These are phyloP conservation scores for Drosophila littoralis DNA, from an alignment of 1,140 invertebrate genomes.

Conservation along the genomic window DNA sequence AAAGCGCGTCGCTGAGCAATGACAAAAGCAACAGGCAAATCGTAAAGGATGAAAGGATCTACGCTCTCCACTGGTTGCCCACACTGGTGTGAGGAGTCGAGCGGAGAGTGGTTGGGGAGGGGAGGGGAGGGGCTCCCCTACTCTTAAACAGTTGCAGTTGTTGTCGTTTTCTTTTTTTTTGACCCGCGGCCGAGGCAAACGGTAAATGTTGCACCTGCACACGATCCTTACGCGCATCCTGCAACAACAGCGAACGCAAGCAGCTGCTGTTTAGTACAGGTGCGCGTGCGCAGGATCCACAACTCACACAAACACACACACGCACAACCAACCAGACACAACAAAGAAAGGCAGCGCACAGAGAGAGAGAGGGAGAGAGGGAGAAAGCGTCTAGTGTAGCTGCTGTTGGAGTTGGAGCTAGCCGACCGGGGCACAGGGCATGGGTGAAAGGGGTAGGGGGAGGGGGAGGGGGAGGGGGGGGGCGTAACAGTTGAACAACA, in stretches of 20 bases:
- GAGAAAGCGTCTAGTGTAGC: constrained; percentile 2
- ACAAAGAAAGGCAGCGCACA: neutral
- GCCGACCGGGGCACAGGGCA: neutral
- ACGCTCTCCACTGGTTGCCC: neutral
- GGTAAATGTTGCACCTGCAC: constrained; percentile 77
- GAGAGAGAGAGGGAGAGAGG: constrained; percentile 3
- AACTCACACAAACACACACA: neutral
- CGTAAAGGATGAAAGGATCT: constrained; percentile 10
- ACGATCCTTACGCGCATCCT: constrained; percentile 58
- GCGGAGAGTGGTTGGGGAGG: neutral
- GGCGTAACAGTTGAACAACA: constrained; percentile 2
- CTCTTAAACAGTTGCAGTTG: constrained; percentile 20
- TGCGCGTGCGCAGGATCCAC: constrained; percentile 59
- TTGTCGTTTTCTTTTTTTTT: neutral
- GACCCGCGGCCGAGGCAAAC: constrained; percentile 57
- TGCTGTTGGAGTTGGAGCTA: neutral
- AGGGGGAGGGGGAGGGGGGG: constrained; percentile 1
- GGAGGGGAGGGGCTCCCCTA: neutral
- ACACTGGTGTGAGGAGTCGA: neutral
- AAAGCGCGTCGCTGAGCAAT: constrained; percentile 11
- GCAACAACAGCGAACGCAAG: constrained; percentile 18
- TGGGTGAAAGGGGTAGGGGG: too few species aligned
- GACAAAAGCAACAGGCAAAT: constrained; percentile 28
- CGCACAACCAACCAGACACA: constrained; percentile 7
- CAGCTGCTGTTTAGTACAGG: constrained; percentile 67